Evolutionary conservation across 2,113 vertebrate genomes (phyloP).

Genomic region (Pelmatolapia mariae): DNA sequence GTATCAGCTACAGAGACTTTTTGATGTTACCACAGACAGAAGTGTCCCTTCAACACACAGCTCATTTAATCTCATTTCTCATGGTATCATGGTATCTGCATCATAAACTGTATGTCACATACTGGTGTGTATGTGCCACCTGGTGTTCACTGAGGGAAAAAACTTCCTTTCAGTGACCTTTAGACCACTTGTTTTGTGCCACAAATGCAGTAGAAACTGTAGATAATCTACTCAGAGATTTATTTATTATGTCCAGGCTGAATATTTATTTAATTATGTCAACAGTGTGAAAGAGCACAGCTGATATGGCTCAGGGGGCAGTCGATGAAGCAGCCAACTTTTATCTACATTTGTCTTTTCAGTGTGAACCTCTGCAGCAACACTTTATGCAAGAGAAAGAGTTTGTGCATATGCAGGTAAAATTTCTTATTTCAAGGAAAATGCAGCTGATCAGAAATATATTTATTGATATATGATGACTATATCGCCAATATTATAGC

Average conservation of each 20-base stretch:
- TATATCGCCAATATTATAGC: not conserved
- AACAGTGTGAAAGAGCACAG: not conserved
- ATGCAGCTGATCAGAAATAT: not conserved
- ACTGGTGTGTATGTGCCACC: not conserved
- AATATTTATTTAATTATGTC: not conserved
- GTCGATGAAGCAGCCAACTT: not conserved
- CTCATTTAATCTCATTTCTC: not conserved
- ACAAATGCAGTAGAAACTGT: not conserved
- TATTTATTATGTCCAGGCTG: not conserved
- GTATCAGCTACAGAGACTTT: not conserved
- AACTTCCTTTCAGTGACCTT: not conserved
- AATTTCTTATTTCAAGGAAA: not conserved
- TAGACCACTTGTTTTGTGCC: not conserved
- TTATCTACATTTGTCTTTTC: not conserved
- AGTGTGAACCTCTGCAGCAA: not conserved
- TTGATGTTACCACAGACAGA: not conserved
- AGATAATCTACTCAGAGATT: not conserved
- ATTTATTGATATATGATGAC: not conserved
- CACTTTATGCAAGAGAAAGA: not conserved
- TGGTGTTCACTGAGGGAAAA: not conserved
- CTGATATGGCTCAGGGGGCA: not conserved
- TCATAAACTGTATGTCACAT: not conserved
- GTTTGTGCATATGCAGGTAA: not conserved
- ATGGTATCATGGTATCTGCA: not conserved
- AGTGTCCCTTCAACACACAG: not conserved